Base-by-base conservation (phyloP, 1,140 invertebrate genomes). In the Leptinotarsa lineolata region DNA sequence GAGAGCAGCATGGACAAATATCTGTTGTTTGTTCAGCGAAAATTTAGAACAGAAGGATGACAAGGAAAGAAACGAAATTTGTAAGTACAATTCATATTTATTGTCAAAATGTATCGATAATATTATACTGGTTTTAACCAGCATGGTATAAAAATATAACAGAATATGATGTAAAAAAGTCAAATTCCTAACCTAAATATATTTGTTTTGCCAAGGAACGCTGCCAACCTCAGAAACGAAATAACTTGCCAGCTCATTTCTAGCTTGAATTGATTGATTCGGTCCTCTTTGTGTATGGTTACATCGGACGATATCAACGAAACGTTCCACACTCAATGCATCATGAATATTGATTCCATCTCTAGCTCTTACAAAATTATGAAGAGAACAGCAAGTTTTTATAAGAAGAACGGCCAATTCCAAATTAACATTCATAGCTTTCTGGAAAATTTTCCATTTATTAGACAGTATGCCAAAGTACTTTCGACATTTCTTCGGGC, bases 261-360 rank as follows among this genome's bases (percentile, higher is more conserved):
- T 72, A 8, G 39, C 54, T 68, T 68, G 72, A 16, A 20, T 72
- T 15, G n/a, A 72, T 67, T 72, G 58, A 18, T 72, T 13, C 2
- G 45, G 45, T 46, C 45, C 45, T 39, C 60, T 70, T 16, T n/a
- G 24, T 63, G 61, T 44, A 13, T 21, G 68, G 45, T 24, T 21
- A 60, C 66, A 21, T 8, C 20, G 24, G 20, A 18, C 54, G n/a
- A 63, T 74, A 69, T 69, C 70, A 61, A 66, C 13, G 54, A 74
- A 68, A 60, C 58, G 3, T 60, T 70, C n/a, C 39, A 66, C 39
- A 72, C 20, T 68, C 46, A 72, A 54, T 30, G 46, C 18, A 16
- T 74, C 63, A 72, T 72, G 61, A 58, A 75, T 39, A 20, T 61
- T 72, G 39, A 44, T 30, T 30, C 70, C 70, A 48, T 72, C 71